Base-by-base conservation (phyloP, 2,797 vertebrate species). In the Diplodus sargus region DNA sequence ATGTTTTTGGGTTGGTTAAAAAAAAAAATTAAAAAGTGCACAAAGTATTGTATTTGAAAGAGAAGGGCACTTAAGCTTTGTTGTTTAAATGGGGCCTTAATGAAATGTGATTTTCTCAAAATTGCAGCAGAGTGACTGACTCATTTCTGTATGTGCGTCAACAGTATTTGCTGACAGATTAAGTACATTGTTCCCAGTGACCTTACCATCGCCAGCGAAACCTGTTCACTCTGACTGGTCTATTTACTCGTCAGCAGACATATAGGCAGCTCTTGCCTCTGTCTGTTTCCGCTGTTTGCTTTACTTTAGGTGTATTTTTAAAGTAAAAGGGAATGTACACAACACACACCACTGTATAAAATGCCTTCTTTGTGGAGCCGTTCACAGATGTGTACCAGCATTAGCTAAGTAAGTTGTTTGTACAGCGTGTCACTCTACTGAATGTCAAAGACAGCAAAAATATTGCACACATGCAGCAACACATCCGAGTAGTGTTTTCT, bases 81-180 rank as follows among this genome's bases (percentile, higher is more conserved):
- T 81, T 83, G 68, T 86, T 87, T 45, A 61, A 90, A 89, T 43
- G 86, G 79, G 87, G 89, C 92, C 90, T 93, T 93, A 93, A 86
- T 23, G 54, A 89, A 86, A 90, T 64, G 59, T 78, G 63, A 83
- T 61, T 25, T 78, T 87, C 64, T 83, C 58, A 61, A 67, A 62
- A 56, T 63, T 59, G 22, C 70, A 66, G 61, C 49, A 74, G 65
- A 77, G 70, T 61, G 74, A 63, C 39, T n/a, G 64, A 74, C 54
- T 84, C 23, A n/a, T 77, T 60, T 60, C 59, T 76, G 51, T 83
- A 23, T 51, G 68, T 82, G 52, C 16, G 48, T 79, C 63, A 52
- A 30, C 57, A 39, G 53, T 78, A 61, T 87, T 82, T 85, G 85
- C 82, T 73, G 22, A 79, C 63, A 47, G 54, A 74, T 65, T 25